Evolutionary conservation across 2,113 vertebrate species (phyloP).

Genomic region (Scolopax mira): DNA sequence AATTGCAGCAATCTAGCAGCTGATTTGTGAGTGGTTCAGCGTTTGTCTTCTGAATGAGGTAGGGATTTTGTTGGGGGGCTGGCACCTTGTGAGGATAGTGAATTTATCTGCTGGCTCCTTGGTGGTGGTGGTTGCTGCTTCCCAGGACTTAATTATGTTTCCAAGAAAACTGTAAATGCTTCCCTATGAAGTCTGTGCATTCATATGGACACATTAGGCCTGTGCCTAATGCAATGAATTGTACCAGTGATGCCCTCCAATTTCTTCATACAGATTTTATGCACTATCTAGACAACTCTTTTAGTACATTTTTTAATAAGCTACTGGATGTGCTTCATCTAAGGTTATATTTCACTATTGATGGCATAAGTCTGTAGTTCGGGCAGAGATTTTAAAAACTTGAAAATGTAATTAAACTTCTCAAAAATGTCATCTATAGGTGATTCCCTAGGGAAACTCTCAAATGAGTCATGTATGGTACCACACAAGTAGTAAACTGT

Average conservation of each 20-base stretch:
- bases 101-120: neutral
- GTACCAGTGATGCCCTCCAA: neutral
- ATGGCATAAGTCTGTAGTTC: neutral
- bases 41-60: neutral
- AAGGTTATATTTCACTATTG: neutral
- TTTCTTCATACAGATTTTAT: neutral
- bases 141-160: neutral
- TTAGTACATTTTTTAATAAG: neutral
- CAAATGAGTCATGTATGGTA: neutral
- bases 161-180: neutral
- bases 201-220: neutral
- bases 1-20: neutral
- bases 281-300: neutral
- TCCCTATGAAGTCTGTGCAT: neutral
- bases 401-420: neutral
- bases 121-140: neutral
- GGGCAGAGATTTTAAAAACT: neutral
- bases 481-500: neutral
- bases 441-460: neutral
- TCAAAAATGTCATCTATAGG: neutral
- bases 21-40: neutral
- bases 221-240: neutral
- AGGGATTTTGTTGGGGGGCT: neutral
- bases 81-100: neutral
- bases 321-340: neutral